Conservation (phyloP, 2,888 invertebrate species). For the Cheilosia vulpina region DNA sequence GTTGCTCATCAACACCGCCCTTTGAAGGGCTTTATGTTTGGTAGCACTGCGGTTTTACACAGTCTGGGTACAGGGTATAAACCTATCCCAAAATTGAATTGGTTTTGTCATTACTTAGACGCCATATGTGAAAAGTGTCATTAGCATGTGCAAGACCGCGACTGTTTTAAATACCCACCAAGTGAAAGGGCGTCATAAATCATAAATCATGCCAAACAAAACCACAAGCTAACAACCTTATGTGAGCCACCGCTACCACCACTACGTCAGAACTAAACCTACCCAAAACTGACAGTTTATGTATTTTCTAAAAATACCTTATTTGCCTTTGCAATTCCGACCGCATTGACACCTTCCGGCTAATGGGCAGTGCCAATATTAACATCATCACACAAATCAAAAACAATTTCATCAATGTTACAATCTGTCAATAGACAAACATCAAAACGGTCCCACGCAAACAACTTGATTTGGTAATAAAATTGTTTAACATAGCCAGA, state of each 20-base stretch:
- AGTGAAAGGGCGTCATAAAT: no score
- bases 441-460: slow-evolving; percentile 5
- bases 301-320: slow-evolving; percentile 9
- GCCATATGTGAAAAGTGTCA: no score
- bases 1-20: no score
- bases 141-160: no score
- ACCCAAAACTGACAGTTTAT: background rate
- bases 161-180: no score
- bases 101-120: no score
- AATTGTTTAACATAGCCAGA: background rate
- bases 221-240: no score
- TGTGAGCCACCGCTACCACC: background rate
- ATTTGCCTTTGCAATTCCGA: slow-evolving; percentile 7
- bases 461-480: background rate
- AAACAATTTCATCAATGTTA: slow-evolving; percentile 22
- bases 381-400: background rate
- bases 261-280: background rate
- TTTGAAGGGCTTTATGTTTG: no score
- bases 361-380: slow-evolving; percentile 20
- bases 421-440: slow-evolving; percentile 28
- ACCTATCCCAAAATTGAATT: no score
- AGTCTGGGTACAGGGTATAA: no score
- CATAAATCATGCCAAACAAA: no score
- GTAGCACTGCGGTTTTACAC: no score
- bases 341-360: slow-evolving; percentile 26